Base-by-base conservation (phyloP, 2,888 invertebrate species). In the Eupelmus urozonus region DNA sequence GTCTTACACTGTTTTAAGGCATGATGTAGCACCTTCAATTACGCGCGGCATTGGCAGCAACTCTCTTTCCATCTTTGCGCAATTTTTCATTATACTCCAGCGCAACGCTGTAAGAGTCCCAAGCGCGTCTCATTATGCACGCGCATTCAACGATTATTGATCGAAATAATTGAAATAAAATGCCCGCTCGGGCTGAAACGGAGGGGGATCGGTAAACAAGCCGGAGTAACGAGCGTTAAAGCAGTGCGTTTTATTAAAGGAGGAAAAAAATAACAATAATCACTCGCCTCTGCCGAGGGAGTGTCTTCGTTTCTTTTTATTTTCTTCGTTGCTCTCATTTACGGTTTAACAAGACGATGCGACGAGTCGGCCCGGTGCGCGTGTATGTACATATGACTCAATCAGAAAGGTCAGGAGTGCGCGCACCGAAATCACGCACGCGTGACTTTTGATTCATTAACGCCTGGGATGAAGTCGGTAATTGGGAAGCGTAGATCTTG, bases 281-380 rank as follows among this genome's bases (percentile, higher is more conserved):
- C 40, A 4, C 0, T 34, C 29, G 59, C 9, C 29, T 7, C 29
- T 59, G n/a, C 29, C n/a, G n/a, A n/a, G 7, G 29, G n/a, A 29
- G 1, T 29, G 5, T 29, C 59, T 59, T 23, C 16, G 11, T 27
- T 11, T 20, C n/a, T 49, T 27, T 23, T 18, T 65, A 42, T 49
- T 65, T 9, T 23, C 51, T 51, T n/a, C n/a, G 51, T 20, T 20
- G 34, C 53, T 11, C 40, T 67, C 27, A 29, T 45, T 66, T 66
- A 51, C 18, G 9, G 7, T 65, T 27, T 53, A 67, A 67, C 34
- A 53, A 67, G 66, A 66, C 53, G 51, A 5, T 1, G 66, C 66
- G 53, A 65, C 29, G 34, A 34, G 9, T 34, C 9, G 49, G 27
- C 29, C 27, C 9, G 45, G 49, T 23, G 49, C 3, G 9, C 9